These are phyloP conservation scores for Ischnura elegans DNA, from an alignment of 2,888 invertebrate species.

Conservation along the genomic window DNA sequence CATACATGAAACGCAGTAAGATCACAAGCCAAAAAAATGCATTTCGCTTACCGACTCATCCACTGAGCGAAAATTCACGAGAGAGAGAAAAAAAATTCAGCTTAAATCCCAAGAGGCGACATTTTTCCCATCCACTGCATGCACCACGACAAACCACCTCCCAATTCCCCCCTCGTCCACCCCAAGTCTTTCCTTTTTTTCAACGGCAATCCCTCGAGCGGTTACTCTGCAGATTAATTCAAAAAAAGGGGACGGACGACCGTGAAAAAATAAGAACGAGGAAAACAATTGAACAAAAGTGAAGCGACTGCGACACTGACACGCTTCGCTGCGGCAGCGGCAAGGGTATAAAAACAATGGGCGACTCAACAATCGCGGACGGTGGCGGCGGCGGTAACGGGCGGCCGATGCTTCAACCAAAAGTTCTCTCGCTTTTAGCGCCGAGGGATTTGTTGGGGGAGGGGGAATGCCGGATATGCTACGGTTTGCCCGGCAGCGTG, in stretches of 20 bases:
- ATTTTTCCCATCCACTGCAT: conserved; percentile 57
- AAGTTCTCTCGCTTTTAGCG: conserved; percentile 29
- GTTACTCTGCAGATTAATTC: conserved; percentile 15
- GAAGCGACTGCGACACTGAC: conserved; percentile 66
- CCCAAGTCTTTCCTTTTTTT: not conserved
- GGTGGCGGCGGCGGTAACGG: conserved; percentile 45
- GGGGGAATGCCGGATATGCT: not conserved
- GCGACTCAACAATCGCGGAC: conserved; percentile 55
- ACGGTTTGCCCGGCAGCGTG: conserved; percentile 24
- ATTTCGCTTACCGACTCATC: conserved; percentile 28
- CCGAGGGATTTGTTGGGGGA: not conserved
- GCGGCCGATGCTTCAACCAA: conserved; percentile 60
- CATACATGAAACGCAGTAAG: no score
- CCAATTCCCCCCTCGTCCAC: not conserved
- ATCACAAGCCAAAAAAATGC: conserved; percentile 54
- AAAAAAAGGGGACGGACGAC: conserved; percentile 42
- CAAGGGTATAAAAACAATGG: conserved; percentile 55
- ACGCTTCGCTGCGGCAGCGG: conserved; percentile 60
- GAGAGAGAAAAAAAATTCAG: not conserved
- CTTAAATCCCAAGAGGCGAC: conserved; percentile 35
- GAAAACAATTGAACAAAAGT: conserved; percentile 62
- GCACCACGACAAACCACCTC: conserved; percentile 30
- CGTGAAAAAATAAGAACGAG: conserved; percentile 20
- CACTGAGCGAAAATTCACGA: conserved; percentile 9
- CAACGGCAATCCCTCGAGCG: conserved; percentile 50